Base-by-base conservation (phyloP, 2,888 invertebrate genomes). In the Cylloceria caligata region DNA sequence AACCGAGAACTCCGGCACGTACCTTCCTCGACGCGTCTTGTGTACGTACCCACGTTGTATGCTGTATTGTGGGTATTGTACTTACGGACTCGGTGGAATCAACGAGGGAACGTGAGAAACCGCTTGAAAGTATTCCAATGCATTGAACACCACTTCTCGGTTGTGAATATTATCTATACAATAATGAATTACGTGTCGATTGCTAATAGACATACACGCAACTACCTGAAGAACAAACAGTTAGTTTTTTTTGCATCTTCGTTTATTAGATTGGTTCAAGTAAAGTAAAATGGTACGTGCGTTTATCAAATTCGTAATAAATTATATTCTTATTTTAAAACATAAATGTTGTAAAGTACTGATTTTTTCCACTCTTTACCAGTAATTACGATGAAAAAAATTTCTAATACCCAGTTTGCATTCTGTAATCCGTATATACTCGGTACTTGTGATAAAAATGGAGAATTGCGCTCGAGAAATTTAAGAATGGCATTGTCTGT, bases 51-150 rank as follows among this genome's bases (percentile, higher is more conserved):
- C 62, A 49, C 55, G 6, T 30, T 19, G 45, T 64, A 34, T 64
- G 27, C 36, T 69, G 47, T 39, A 57, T 11, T 57, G 42, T 45
- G 55, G 24, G 55, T 24, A 45, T 68, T 47, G 42, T 45, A 19
- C 34, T 52, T 2, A 62, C 27, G 30, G 16, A n/a, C 74, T 39
- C 49, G 55, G 45, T 47, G 36, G 24, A 72, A 39, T 55, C 71
- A 71, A 60, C 72, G 45, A 67, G 68, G 36, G 45, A 81, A 81
- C 81, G 81, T 81, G 81, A 81, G 81, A 81, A 76, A 68, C 52
- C 67, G 60, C 72, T 72, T 76, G 62, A 60, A 73, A 77, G 69
- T 73, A 75, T 80, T 67, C 71, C 60, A 60, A 81, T 49, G 34
- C 68, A 36, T 34, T 49, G 52, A 24, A 13, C 36, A 52, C 21